Evolutionary conservation across 2,888 invertebrate species (phyloP).

Genomic region (Baccha elongata): DNA sequence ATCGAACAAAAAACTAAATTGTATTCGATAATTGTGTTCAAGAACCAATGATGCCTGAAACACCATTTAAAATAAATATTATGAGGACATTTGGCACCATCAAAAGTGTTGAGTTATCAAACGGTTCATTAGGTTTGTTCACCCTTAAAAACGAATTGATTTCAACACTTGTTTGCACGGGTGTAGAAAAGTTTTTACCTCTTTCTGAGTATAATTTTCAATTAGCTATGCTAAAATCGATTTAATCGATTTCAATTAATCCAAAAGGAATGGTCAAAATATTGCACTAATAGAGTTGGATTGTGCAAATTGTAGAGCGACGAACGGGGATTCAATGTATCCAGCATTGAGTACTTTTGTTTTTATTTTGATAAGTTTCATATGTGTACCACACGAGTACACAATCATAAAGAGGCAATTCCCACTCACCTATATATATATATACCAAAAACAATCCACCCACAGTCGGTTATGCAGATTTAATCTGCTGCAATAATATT

Average conservation of each 20-base stretch:
- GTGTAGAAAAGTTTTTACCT: slow-evolving; percentile 1
- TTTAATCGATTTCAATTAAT: slow-evolving; percentile 80
- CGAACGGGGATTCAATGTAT: slow-evolving; percentile 10
- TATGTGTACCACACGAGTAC: neutral
- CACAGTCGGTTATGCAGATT: slow-evolving; percentile 64
- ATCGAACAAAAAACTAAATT: neutral
- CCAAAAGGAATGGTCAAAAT: slow-evolving; percentile 68
- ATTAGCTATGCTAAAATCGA: slow-evolving; percentile 74
- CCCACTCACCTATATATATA: neutral
- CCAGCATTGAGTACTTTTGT: slow-evolving; percentile 10
- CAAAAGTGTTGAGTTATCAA: slow-evolving; percentile 41
- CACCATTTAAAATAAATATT: slow-evolving; percentile 28
- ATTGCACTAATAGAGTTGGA: slow-evolving; percentile 66
- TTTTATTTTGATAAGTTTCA: slow-evolving; percentile 53
- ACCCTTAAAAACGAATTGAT: slow-evolving; percentile 24
- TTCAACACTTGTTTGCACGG: slow-evolving; percentile 39
- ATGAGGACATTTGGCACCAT: slow-evolving; percentile 28
- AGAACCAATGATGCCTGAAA: neutral
- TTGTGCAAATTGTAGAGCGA: slow-evolving; percentile 9
- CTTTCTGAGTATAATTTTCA: slow-evolving; percentile 69
- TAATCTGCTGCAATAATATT: slow-evolving; percentile 70
- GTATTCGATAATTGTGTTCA: slow-evolving; percentile 5
- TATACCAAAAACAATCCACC: slow-evolving; percentile 16
- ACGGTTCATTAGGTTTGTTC: slow-evolving; percentile 41
- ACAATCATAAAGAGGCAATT: neutral